Conservation (phyloP, 1,140 invertebrate species). For the Penaeus chinensis region DNA sequence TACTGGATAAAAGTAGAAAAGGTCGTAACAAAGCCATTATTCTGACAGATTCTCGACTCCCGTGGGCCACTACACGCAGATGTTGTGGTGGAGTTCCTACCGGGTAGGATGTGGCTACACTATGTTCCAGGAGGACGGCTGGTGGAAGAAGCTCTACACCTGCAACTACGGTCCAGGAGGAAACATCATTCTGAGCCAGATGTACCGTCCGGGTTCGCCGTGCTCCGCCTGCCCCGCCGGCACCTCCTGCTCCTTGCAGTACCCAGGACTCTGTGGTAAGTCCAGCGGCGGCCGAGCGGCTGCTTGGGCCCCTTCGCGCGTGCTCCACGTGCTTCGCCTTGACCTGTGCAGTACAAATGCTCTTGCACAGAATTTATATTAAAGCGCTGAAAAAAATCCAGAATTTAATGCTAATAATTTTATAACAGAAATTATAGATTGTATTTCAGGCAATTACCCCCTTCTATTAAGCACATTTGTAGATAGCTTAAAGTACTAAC, state of each 20-base stretch:
- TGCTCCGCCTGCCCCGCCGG: constrained; percentile 66
- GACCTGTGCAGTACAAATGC: too few species aligned
- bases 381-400: too few species aligned
- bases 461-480: too few species aligned
- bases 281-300: background rate
- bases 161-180: constrained; percentile 66
- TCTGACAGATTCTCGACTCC: constrained; percentile 49
- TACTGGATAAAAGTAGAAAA: too few species aligned
- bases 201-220: constrained; percentile 66
- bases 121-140: constrained; percentile 65
- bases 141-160: constrained; percentile 63
- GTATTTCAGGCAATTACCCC: too few species aligned
- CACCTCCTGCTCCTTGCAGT: constrained; percentile 65
- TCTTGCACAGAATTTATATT: too few species aligned
- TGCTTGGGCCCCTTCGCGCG: too few species aligned
- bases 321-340: too few species aligned
- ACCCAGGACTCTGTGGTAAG: constrained; percentile 66
- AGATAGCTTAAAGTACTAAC: too few species aligned
- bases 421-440: too few species aligned
- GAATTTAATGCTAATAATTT: too few species aligned
- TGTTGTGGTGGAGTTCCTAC: constrained; percentile 64
- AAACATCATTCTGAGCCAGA: constrained; percentile 65
- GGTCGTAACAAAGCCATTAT: background rate
- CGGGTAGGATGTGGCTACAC: constrained; percentile 64
- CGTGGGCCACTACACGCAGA: constrained; percentile 71